These are phyloP conservation scores for Cuniculus paca DNA, from an alignment of 2,797 vertebrate species.

Conservation along the genomic window DNA sequence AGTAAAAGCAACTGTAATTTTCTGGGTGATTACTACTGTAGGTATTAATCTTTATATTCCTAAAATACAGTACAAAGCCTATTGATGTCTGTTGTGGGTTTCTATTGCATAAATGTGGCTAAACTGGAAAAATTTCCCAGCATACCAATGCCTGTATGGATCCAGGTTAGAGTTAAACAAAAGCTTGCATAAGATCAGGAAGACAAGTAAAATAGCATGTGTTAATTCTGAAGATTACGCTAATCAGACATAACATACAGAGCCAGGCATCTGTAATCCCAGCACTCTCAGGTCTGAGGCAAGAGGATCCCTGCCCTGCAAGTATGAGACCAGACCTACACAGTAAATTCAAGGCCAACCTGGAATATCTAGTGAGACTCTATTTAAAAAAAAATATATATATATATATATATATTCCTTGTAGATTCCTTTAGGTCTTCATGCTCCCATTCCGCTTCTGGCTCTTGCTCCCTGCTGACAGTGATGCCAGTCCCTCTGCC, in stretches of 20 bases:
- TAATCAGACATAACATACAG: not conserved
- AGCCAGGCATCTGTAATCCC: not conserved
- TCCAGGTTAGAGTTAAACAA: not conserved
- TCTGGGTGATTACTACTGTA: constrained; percentile 24
- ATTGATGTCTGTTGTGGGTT: not conserved
- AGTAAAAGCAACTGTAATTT: constrained; percentile 17
- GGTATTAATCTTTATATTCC: not conserved
- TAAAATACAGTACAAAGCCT: constrained; percentile 37
- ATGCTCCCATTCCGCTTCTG: not conserved
- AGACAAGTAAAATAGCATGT: not conserved
- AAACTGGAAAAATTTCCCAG: constrained; percentile 32
- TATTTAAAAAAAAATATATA: not conserved
- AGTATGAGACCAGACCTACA: not conserved
- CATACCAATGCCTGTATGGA: not conserved
- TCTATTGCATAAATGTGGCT: not conserved
- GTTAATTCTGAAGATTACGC: not conserved
- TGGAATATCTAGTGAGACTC: not conserved
- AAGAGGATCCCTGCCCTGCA: not conserved
- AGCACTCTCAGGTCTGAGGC: not conserved
- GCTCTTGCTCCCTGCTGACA: not conserved
- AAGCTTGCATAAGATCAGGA: not conserved
- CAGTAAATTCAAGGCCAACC: not conserved
- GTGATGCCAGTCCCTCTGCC: not conserved
- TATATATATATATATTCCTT: not conserved
- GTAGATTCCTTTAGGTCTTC: not conserved